Percentiles rank a stretch among this genome's conserved stretches.
Conservation (phyloP, 2,888 invertebrate species). For the Rotaria macrura region DNA sequence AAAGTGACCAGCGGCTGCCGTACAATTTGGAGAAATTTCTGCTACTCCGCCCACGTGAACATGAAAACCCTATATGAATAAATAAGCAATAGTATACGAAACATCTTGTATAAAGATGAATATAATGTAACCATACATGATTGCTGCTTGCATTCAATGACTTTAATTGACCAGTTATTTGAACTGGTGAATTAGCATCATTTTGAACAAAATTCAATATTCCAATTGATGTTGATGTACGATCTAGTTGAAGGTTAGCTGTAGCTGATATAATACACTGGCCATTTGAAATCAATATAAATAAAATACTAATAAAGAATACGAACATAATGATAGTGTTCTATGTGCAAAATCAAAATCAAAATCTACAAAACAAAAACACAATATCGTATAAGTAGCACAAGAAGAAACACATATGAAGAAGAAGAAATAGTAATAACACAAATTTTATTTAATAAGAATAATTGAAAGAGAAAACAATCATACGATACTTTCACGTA, state of each 20-base stretch:
- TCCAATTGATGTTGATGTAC: not conserved
- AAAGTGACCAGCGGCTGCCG: not conserved
- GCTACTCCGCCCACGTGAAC: not conserved
- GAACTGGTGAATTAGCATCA: not conserved
- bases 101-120: too few species aligned
- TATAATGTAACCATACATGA: not conserved
- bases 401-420: too few species aligned
- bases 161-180: not conserved
- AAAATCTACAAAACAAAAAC: not conserved
- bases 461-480: too few species aligned
- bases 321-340: not conserved
- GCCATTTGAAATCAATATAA: not conserved
- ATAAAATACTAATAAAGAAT: not conserved
- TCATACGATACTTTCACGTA: too few species aligned
- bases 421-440: too few species aligned
- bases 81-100: not conserved
- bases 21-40: not conserved
- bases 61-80: not conserved
- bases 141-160: not conserved
- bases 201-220: not conserved
- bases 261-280: not conserved
- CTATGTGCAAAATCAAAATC: not conserved
- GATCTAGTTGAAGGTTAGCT: not conserved
- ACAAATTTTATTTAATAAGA: too few species aligned
- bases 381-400: too few species aligned